Base-by-base conservation (phyloP, 2,797 vertebrate genomes). In the Malurus splendens region DNA sequence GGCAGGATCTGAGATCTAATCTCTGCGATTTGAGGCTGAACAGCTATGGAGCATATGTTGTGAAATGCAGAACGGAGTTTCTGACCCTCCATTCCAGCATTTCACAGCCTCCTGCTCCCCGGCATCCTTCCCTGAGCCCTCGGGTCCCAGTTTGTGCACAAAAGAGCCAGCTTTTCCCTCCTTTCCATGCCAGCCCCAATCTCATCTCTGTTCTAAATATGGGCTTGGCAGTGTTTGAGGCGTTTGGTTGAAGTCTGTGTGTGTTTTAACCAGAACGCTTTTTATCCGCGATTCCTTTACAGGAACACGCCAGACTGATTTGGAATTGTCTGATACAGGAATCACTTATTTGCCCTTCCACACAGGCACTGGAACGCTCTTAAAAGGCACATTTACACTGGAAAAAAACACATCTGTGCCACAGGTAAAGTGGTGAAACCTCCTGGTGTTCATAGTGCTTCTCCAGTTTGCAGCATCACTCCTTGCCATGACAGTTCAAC, bases 61-160 rank as follows among this genome's bases (percentile, higher is more conserved):
- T 54, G 67, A 78, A 60, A 65, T 3, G n/a, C 84, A 83, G 90
- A 78, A 24, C 0, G 1, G 44, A 65, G 76, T 52, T 68, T 72
- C 70, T 92, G 93, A 95, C 93, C 93, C 79, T 86, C 78, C 87
- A 85, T 81, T 90, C 88, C 90, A 90, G 62, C 66, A 47, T n/a
- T 89, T 89, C 9, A 3, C 67, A 76, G 74, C 47, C 64, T 91
- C 61, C 80, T 51, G 74, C 71, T 88, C 86, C 16, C 9, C 9
- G 7, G 30, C 74, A 88, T 64, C 30, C 12, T 86, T 87, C 61
- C 44, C 67, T 22, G 65, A 89, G 89, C 70, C 84, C 79, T 70
- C 6, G 0, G 89, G 89, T 68, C 82, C 62, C 70, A 77, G 27
- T 90, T 89, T 86, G 70, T 75, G 91, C 84, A 65, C 66, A 59